Conservation (phyloP, 2,113 vertebrate species). For the Centropus bengalensis region DNA sequence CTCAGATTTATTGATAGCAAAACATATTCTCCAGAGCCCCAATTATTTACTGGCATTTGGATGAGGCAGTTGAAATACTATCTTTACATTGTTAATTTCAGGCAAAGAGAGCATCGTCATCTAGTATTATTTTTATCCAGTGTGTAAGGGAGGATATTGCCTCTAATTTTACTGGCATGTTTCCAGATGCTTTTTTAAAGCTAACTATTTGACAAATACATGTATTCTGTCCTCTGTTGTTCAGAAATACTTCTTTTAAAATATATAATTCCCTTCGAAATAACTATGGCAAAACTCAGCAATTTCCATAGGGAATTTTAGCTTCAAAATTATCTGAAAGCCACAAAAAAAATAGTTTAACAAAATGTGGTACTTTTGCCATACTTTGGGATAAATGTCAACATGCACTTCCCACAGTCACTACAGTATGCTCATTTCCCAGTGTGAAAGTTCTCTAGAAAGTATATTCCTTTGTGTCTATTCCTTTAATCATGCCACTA, state of each 20-base stretch:
- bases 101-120: constrained; percentile 46
- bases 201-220: constrained; percentile 20
- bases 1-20: constrained; percentile 34
- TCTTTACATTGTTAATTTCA: constrained; percentile 31
- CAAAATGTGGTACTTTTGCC: background rate
- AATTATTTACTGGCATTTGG: constrained; percentile 62
- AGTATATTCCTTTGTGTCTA: constrained; percentile 59
- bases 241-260: constrained; percentile 13
- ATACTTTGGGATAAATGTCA: background rate
- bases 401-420: background rate
- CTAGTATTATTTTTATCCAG: constrained; percentile 25
- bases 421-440: background rate
- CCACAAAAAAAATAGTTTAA: constrained; percentile 4
- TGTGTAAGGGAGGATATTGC: background rate
- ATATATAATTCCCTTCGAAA: constrained; percentile 47
- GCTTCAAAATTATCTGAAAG: constrained; percentile 46
- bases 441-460: constrained; percentile 13
- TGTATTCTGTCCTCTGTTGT: constrained; percentile 7
- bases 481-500: constrained; percentile 61
- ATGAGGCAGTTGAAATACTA: constrained; percentile 56
- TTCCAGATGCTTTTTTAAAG: constrained; percentile 45
- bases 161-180: constrained; percentile 39
- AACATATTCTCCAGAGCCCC: constrained; percentile 40
- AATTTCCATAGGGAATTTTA: constrained; percentile 43
- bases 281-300: constrained; percentile 40